Conservation (phyloP, 2,888 invertebrate species). For the Rotaria sp. region DNA sequence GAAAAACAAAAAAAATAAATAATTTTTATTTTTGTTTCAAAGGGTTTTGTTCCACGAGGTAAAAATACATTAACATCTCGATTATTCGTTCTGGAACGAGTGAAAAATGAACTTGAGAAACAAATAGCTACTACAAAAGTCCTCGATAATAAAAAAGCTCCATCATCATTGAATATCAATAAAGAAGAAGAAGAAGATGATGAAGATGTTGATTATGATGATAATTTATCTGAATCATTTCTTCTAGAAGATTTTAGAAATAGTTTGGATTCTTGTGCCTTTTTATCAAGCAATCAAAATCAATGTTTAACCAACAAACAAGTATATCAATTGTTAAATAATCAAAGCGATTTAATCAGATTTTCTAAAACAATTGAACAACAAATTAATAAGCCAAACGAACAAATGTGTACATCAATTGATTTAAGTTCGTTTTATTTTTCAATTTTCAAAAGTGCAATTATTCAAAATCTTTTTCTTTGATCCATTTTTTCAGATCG, state of each 20-base stretch:
- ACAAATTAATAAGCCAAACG: background rate
- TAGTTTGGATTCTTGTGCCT: background rate
- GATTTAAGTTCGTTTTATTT: background rate
- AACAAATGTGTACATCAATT: conserved; percentile 13
- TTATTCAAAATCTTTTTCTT: background rate
- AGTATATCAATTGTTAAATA: background rate
- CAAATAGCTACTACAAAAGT: background rate
- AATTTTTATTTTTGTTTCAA: background rate
- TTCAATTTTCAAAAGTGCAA: too few relatives aligned
- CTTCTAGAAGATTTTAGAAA: background rate
- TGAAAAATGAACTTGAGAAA: background rate
- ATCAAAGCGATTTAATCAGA: background rate
- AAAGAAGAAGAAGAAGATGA: background rate
- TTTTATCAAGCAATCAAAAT: background rate
- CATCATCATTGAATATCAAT: background rate
- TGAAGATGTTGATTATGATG: background rate
- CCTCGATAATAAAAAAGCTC: background rate
- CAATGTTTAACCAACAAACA: background rate
- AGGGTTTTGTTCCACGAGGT: conserved; percentile 37
- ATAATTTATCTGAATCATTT: background rate
- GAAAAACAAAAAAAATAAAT: too few relatives aligned
- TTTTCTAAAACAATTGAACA: background rate
- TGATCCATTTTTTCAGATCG: background rate
- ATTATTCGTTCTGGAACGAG: conserved; percentile 31
- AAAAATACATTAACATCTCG: conserved; percentile 35